phyloP scores from a whole-genome alignment of 2,113 vertebrate genomes.

The Sinocyclocheilus anshuiensis region DNA sequence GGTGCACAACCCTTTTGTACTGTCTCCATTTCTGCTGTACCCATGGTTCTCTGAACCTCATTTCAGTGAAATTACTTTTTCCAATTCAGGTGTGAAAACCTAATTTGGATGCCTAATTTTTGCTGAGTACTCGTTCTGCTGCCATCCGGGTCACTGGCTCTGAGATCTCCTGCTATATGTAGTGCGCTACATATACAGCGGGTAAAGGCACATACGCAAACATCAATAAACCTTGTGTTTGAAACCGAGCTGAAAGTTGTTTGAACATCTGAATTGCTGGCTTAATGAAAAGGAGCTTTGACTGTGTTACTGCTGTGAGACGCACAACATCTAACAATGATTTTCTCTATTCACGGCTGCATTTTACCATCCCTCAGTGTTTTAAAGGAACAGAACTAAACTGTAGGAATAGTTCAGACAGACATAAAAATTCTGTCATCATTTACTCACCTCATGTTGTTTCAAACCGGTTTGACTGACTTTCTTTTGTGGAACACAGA shows the following conservation, averaged over 20 bases:
- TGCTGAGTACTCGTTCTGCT: not conserved
- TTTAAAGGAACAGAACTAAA: slow-evolving; percentile 2
- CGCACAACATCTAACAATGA: not conserved
- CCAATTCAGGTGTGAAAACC: not conserved
- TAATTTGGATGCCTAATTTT: not conserved
- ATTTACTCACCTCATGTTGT: not conserved
- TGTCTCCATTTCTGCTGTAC: not conserved
- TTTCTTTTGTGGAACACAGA: not conserved
- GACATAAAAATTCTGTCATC: not conserved
- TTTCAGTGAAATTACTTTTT: not conserved
- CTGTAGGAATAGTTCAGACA: not conserved
- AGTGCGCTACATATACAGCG: not conserved
- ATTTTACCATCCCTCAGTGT: not conserved
- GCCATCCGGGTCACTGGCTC: not conserved
- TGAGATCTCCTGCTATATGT: not conserved
- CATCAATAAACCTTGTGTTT: not conserved
- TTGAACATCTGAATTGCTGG: no score
- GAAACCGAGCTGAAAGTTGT: not conserved
- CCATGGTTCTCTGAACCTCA: not conserved
- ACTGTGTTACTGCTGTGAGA: not conserved
- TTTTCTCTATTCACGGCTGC: not conserved
- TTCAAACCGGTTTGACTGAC: not conserved
- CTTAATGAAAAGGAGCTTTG: no score
- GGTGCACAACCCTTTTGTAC: not conserved
- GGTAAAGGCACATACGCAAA: not conserved